phyloP scores from a whole-genome alignment of 2,113 vertebrate genomes.

The Sturnus vulgaris region DNA sequence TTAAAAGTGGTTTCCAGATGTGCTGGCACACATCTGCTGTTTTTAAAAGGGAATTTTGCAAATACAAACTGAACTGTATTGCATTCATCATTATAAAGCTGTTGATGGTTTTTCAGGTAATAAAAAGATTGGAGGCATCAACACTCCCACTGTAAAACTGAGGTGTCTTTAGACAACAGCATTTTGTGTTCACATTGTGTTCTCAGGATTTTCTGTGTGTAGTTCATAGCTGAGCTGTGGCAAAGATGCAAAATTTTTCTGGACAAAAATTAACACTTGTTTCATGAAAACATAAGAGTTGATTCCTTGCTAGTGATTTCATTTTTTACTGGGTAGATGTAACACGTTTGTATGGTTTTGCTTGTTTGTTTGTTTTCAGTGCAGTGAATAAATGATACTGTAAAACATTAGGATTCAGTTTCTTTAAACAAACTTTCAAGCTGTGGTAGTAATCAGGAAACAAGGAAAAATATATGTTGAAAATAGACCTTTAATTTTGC shows the following conservation, averaged over 20 bases:
- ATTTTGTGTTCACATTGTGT: not conserved
- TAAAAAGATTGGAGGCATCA: conserved; percentile 40
- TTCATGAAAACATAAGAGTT: not conserved
- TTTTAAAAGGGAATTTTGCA: conserved; percentile 37
- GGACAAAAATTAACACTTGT: not conserved
- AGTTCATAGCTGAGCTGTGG: not conserved
- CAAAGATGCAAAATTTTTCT: not conserved
- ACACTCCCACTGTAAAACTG: not conserved
- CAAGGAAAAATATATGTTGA: not conserved
- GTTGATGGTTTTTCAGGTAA: conserved; percentile 58
- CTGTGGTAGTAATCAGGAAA: not conserved
- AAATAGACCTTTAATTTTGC: not conserved
- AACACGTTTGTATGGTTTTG: not conserved
- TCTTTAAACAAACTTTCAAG: not conserved
- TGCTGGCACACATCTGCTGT: conserved; percentile 35
- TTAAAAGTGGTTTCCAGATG: conserved; percentile 72
- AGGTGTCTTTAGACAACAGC: not conserved
- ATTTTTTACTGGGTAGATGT: not conserved
- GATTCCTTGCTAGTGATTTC: not conserved
- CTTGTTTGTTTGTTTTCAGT: not conserved
- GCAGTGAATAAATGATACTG: not conserved
- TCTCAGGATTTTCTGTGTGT: not conserved
- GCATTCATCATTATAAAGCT: not conserved
- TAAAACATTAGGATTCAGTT: not conserved
- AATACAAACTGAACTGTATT: conserved; percentile 19